phyloP scores from a whole-genome alignment of 2,113 vertebrate genomes.

The Argyrosomus japonicus region DNA sequence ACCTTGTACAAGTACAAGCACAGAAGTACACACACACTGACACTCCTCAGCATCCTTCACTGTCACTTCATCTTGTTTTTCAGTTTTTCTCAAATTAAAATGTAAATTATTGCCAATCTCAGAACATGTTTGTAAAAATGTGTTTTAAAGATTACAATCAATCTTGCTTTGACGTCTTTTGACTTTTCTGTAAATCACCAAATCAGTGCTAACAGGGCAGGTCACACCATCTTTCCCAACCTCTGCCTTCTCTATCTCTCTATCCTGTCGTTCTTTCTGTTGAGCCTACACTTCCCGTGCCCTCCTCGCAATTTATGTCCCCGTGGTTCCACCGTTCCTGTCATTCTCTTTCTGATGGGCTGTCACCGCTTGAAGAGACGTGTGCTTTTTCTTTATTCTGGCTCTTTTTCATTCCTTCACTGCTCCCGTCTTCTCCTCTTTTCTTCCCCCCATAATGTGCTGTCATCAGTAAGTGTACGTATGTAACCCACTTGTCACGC shows the following conservation, averaged over 20 bases:
- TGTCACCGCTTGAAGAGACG: conserved; percentile 24
- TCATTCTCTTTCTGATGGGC: conserved; percentile 1
- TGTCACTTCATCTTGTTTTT: no score
- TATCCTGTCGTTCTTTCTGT: no score
- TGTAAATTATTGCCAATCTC: no score
- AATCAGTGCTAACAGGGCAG: no score
- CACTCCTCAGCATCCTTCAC: no score
- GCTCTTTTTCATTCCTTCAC: conserved; percentile 32
- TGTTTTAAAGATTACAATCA: no score
- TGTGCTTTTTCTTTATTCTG: conserved; percentile 5
- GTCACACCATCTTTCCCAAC: background rate
- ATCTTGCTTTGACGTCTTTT: no score
- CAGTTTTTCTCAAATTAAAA: no score
- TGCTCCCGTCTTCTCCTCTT: conserved; percentile 15
- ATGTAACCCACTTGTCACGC: conserved; percentile 36
- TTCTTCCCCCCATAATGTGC: conserved; percentile 32
- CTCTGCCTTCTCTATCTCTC: background rate
- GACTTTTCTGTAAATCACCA: no score
- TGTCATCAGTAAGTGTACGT: conserved; percentile 31
- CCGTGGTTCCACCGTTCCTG: background rate
- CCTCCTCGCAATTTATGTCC: background rate
- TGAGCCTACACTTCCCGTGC: background rate
- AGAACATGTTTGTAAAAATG: no score
- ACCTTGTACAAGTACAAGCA: background rate
- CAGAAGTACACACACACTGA: no score